phyloP scores from a whole-genome alignment of 2,888 invertebrate genomes.

The Pollenia labialis region DNA sequence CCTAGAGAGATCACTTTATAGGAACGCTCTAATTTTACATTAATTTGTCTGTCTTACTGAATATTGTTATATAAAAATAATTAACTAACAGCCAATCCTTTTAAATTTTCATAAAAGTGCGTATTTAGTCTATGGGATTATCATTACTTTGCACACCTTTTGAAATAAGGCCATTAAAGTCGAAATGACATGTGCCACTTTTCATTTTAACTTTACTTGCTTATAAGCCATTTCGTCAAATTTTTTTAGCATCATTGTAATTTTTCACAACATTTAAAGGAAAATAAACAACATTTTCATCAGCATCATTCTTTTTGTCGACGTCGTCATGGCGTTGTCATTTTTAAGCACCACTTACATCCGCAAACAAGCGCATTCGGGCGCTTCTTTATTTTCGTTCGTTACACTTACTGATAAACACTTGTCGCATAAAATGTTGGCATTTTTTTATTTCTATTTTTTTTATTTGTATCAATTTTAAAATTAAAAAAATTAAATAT shows the following conservation, averaged over 20 bases:
- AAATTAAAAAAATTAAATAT: background rate
- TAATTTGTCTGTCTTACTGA: background rate
- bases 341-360: slow-evolving; percentile 67
- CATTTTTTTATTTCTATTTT: slow-evolving; percentile 19
- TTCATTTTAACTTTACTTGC: slow-evolving; percentile 59
- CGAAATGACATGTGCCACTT: slow-evolving; percentile 67
- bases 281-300: slow-evolving; percentile 39
- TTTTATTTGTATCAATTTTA: background rate
- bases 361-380: slow-evolving; percentile 51
- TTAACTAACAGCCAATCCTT: slow-evolving; percentile 27
- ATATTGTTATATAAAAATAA: no score
- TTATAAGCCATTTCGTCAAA: slow-evolving; percentile 50
- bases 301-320: slow-evolving; percentile 20
- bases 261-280: slow-evolving; percentile 25
- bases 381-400: slow-evolving; percentile 55
- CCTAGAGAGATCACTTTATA: no score
- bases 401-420: slow-evolving; percentile 49
- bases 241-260: slow-evolving; percentile 31
- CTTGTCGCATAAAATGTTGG: slow-evolving; percentile 62
- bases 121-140: background rate
- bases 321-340: slow-evolving; percentile 49
- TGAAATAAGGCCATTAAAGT: slow-evolving; percentile 10
- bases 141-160: background rate
- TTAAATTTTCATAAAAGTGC: slow-evolving; percentile 4
- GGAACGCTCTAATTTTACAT: no score